Evolutionary conservation across 1,140 invertebrate species (phyloP).

Genomic region (Anadara kagoshimensis): DNA sequence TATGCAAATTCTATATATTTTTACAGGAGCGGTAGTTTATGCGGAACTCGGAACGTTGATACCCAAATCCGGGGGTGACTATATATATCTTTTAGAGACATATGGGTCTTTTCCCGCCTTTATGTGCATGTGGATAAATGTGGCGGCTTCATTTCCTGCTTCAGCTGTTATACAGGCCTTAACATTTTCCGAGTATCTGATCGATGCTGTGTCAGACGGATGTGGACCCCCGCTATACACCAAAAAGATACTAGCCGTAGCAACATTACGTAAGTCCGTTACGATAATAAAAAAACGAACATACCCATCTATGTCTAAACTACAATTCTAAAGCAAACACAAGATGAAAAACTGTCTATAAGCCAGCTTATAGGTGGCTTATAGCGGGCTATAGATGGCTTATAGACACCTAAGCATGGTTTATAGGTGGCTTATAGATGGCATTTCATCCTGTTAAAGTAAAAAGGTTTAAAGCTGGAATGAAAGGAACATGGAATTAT

Average conservation of each 20-base stretch:
- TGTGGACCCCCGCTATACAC: neutral
- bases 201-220: slow-evolving; percentile 11
- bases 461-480: no score
- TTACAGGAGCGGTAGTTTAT: slow-evolving; percentile 84
- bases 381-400: no score
- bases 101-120: slow-evolving; percentile 43
- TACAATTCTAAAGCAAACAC: no score
- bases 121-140: slow-evolving; percentile 20
- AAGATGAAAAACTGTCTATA: no score
- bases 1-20: neutral
- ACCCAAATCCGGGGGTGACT: slow-evolving; percentile 73
- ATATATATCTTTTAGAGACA: slow-evolving; percentile 57
- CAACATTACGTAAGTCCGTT: neutral
- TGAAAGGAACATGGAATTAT: no score
- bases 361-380: no score
- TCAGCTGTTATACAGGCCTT: slow-evolving; percentile 12
- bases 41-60: slow-evolving; percentile 83
- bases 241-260: neutral
- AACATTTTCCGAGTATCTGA: slow-evolving; percentile 22
- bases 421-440: no score
- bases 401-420: no score
- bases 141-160: neutral
- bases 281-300: no score
- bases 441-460: no score
- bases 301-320: no score